phyloP scores from a whole-genome alignment of 1,140 invertebrate genomes.

The Diprion similis region DNA sequence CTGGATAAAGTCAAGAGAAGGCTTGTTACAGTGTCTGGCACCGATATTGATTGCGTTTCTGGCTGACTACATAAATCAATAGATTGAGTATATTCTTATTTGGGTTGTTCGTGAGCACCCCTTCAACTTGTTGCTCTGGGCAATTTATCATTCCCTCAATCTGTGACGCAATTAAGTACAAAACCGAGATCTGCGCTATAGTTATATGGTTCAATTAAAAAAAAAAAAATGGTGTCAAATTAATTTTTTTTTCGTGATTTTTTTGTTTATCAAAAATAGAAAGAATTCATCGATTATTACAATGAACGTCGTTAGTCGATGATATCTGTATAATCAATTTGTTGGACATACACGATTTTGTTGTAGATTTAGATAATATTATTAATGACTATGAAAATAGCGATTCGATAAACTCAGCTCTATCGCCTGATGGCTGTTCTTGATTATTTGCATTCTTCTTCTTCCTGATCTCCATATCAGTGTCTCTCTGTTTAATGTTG shows the following conservation, averaged over 20 bases:
- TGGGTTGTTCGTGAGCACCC: background rate
- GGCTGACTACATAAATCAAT: slow-evolving; percentile 44
- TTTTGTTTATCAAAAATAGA: no score
- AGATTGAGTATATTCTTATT: slow-evolving; percentile 35
- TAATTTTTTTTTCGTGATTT: no score
- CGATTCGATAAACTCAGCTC: slow-evolving; percentile 61
- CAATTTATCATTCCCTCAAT: no score
- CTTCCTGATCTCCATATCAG: slow-evolving; percentile 51
- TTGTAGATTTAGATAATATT: background rate
- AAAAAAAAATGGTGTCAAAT: no score
- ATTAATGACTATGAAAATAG: slow-evolving; percentile 52
- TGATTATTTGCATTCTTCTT: slow-evolving; percentile 44
- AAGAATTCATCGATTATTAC: no score
- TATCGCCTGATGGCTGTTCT: slow-evolving; percentile 40
- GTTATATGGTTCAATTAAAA: no score
- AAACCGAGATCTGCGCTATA: no score
- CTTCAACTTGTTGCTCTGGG: slow-evolving; percentile 12
- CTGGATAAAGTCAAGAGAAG: slow-evolving; percentile 30
- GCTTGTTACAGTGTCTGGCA: slow-evolving; percentile 45
- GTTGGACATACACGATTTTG: no score
- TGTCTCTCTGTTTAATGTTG: slow-evolving; percentile 57
- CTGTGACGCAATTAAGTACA: no score
- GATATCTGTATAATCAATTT: no score
- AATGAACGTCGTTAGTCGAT: no score
- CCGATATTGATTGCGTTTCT: slow-evolving; percentile 56